A percentile compares a stretch with the other conserved stretches of the same genome.
These are phyloP conservation scores for Butastur rufipennis DNA, from an alignment of 2,113 vertebrate species.

Conservation along the genomic window DNA sequence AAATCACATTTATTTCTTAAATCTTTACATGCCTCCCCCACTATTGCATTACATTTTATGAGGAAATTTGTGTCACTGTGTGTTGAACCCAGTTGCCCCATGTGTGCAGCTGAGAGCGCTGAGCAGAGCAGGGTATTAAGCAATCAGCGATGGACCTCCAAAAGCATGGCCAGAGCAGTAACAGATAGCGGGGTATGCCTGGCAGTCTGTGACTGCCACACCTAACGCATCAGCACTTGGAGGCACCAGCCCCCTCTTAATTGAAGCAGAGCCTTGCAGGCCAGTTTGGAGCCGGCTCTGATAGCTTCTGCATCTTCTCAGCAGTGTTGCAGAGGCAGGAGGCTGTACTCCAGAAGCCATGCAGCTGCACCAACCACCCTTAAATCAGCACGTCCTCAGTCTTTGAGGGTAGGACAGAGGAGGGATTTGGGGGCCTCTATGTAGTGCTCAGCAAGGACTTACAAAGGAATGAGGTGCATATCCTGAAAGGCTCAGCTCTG, in stretches of 20 bases:
- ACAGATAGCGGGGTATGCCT: not conserved
- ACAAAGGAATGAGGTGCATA: not conserved
- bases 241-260: not conserved
- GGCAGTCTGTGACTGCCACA: not conserved
- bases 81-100: not conserved
- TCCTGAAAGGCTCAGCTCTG: not conserved
- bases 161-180: not conserved
- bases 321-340: not conserved
- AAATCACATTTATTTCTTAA: not conserved
- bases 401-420: not conserved
- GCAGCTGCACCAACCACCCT: not conserved
- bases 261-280: not conserved
- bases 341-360: not conserved
- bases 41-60: not conserved
- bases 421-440: not conserved
- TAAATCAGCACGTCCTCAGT: not conserved
- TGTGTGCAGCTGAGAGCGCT: not conserved
- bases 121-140: not conserved
- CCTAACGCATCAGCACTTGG: not conserved
- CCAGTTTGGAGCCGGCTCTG: not conserved
- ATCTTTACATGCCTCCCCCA: not conserved
- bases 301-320: not conserved
- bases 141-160: not conserved
- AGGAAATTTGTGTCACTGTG: not conserved
- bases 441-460: not conserved